A percentile compares a stretch with the other conserved stretches of the same genome.
phyloP scores from a whole-genome alignment of 2,888 invertebrate genomes.

The Pachycephus smyrnensis region DNA sequence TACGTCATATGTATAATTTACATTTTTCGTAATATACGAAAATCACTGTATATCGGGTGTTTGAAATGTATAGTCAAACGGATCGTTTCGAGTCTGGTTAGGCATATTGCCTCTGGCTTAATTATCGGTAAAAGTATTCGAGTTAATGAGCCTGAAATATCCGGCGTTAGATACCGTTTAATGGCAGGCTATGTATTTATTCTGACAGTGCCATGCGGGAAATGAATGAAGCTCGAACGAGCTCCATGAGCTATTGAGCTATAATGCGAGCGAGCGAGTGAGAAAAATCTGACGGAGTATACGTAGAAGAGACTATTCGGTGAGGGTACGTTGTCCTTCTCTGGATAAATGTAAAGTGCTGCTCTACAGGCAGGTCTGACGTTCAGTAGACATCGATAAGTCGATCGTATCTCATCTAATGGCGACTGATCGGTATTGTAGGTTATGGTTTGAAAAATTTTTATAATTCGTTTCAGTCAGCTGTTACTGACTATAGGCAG shows the following conservation, averaged over 20 bases:
- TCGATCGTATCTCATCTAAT: neutral
- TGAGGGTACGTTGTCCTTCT: slow-evolving; percentile 3
- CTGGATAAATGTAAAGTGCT: neutral
- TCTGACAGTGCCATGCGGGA: neutral
- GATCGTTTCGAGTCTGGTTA: neutral
- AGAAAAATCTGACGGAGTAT: too few species aligned
- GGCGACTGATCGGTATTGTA: neutral
- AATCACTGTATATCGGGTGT: neutral
- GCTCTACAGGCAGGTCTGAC: neutral
- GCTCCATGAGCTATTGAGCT: too few species aligned
- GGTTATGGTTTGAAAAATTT: neutral
- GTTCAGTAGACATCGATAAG: neutral
- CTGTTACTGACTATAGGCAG: neutral
- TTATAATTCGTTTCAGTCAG: neutral
- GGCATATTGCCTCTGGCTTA: neutral
- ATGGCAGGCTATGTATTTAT: neutral
- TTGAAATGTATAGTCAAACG: neutral
- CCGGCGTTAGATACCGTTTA: neutral
- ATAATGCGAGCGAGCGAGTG: too few species aligned
- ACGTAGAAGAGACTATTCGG: neutral
- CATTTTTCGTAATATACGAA: neutral
- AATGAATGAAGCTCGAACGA: too few species aligned
- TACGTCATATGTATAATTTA: neutral
- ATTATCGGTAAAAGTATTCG: neutral
- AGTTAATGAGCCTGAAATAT: neutral